These are phyloP conservation scores for Caenorhabditis auriculariae DNA, from an alignment of 2,888 invertebrate genomes.

Conservation along the genomic window DNA sequence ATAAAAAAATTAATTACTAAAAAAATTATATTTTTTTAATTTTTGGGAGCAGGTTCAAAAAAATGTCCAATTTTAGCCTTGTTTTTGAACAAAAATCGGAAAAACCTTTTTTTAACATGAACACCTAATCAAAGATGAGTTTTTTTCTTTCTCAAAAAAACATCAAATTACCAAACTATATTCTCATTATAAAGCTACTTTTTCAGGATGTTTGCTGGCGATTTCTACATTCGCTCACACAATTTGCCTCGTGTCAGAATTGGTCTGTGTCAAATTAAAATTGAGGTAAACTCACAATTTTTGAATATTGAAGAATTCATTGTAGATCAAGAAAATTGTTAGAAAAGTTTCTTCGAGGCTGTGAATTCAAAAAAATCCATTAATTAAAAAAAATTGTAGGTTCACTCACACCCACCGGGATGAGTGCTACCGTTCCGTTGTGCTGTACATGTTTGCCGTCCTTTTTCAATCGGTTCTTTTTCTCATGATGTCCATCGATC, in stretches of 20 bases:
- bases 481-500: conserved; percentile 29
- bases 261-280: conserved; percentile 23
- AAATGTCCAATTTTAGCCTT: not conserved
- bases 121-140: no score
- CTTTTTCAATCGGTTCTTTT: conserved; percentile 26
- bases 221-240: conserved; percentile 28
- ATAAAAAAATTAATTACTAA: no score
- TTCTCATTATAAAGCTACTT: no score
- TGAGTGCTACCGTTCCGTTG: conserved; percentile 27
- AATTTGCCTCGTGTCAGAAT: conserved; percentile 22
- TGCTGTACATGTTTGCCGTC: conserved; percentile 30
- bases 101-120: no score
- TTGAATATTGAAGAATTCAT: not conserved
- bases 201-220: conserved; percentile 23
- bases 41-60: conserved; percentile 3
- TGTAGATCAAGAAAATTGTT: no score
- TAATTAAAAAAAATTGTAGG: conserved; percentile 3
- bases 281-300: conserved; percentile 7
- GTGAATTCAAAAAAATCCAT: no score
- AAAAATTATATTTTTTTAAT: no score
- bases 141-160: no score
- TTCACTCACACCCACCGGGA: conserved; percentile 27
- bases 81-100: no score
- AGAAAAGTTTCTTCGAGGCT: no score
- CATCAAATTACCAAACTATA: no score